Evolutionary conservation across 2,113 vertebrate species (phyloP).

Genomic region (Barnardius zonarius): DNA sequence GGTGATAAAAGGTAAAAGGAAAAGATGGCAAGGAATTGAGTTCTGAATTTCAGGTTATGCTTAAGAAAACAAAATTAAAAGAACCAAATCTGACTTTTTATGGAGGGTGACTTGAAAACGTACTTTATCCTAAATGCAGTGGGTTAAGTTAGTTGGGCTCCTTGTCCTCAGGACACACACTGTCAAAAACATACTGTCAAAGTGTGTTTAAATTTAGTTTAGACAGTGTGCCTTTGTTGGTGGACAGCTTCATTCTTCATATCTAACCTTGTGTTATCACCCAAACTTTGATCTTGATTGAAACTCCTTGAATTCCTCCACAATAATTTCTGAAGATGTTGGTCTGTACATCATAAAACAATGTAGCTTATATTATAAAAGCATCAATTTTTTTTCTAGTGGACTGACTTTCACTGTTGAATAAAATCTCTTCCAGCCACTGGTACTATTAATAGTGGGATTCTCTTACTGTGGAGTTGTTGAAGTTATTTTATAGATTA

Average conservation of each 20-base stretch:
- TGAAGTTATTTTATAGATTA: constrained; percentile 44
- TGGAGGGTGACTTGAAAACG: neutral
- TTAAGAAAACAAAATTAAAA: neutral
- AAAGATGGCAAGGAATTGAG: neutral
- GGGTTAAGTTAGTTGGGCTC: neutral
- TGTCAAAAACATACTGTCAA: neutral
- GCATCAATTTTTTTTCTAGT: neutral
- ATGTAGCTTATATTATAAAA: neutral
- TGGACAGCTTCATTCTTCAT: neutral
- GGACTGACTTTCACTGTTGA: neutral
- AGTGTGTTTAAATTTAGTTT: neutral
- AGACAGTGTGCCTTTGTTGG: neutral
- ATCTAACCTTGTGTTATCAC: neutral
- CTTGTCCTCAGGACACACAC: neutral
- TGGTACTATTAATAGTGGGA: neutral
- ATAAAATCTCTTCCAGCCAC: neutral
- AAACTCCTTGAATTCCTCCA: neutral
- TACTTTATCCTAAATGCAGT: neutral
- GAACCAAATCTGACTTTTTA: neutral
- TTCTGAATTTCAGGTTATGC: neutral
- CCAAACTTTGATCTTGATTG: neutral
- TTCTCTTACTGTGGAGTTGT: neutral
- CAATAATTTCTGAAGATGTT: neutral
- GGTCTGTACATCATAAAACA: neutral
- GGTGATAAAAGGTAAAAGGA: neutral